A percentile compares a stretch with the other conserved stretches of the same genome.
These are phyloP conservation scores for Aldabrachelys gigantea DNA, from an alignment of 2,113 vertebrate genomes.

Conservation along the genomic window DNA sequence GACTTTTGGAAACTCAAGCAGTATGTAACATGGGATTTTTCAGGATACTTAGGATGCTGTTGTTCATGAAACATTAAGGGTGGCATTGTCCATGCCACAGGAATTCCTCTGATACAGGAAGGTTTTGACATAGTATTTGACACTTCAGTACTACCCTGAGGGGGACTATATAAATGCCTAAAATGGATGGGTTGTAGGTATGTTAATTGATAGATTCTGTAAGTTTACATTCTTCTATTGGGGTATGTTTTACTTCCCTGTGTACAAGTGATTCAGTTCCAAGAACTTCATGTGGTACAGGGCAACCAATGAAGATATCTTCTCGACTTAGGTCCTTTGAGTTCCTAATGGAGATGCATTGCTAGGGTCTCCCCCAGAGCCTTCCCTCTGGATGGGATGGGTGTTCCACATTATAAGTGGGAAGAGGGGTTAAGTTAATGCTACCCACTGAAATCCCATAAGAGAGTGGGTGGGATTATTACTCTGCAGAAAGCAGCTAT, in stretches of 20 bases:
- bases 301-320: background rate
- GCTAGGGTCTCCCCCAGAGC: background rate
- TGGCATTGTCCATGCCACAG: background rate
- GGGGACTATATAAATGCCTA: background rate
- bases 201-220: background rate
- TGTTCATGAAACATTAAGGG: background rate
- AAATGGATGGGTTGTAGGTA: background rate
- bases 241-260: background rate
- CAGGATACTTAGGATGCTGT: background rate
- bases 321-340: background rate
- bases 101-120: background rate
- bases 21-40: background rate
- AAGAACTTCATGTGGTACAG: background rate
- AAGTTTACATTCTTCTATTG: background rate
- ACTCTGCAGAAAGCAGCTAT: background rate
- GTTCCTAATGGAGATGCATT: background rate
- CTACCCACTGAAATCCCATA: background rate
- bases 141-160: background rate
- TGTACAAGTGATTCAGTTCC: background rate
- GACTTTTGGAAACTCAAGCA: background rate
- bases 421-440: background rate
- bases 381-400: fast-evolving
- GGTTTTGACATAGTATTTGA: background rate
- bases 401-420: background rate
- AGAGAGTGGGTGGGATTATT: background rate